phyloP scores from a whole-genome alignment of 1,140 invertebrate genomes.

The Phocides pigmalion region DNA sequence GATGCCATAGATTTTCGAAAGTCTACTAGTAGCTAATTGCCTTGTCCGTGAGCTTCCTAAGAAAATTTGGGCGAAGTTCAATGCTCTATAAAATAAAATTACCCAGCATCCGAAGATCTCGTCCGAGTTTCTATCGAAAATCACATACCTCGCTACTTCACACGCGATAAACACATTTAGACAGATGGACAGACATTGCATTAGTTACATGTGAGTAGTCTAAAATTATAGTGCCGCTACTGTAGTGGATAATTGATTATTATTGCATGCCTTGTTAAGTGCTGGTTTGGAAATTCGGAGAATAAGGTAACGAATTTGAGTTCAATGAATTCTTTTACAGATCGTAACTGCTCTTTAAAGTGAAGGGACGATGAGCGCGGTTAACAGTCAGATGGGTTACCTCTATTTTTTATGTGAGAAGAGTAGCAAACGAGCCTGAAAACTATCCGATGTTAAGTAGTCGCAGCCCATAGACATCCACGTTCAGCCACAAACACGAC shows the following conservation, averaged over 20 bases:
- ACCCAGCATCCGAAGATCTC: conserved; percentile 21
- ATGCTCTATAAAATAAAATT: conserved; percentile 30
- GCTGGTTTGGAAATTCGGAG: conserved; percentile 11
- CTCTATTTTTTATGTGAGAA: no score
- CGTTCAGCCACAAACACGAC: no score
- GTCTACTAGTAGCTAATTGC: neutral
- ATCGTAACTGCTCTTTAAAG: no score
- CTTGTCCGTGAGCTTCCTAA: neutral
- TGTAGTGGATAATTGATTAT: conserved; percentile 53
- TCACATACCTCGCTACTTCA: conserved; percentile 40
- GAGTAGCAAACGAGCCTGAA: no score
- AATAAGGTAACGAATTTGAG: no score
- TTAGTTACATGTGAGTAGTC: conserved; percentile 46
- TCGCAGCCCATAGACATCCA: no score
- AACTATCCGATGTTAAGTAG: no score
- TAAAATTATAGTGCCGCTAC: conserved; percentile 48
- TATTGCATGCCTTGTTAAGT: conserved; percentile 41
- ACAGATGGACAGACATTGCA: conserved; percentile 44
- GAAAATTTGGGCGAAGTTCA: conserved; percentile 4
- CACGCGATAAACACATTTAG: conserved; percentile 60
- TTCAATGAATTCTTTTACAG: no score
- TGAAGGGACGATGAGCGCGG: no score
- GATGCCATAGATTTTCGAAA: no score
- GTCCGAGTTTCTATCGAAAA: conserved; percentile 38
- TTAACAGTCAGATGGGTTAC: no score